These are phyloP conservation scores for Hippocampus kuda DNA, from an alignment of 2,797 vertebrate species.

Conservation along the genomic window DNA sequence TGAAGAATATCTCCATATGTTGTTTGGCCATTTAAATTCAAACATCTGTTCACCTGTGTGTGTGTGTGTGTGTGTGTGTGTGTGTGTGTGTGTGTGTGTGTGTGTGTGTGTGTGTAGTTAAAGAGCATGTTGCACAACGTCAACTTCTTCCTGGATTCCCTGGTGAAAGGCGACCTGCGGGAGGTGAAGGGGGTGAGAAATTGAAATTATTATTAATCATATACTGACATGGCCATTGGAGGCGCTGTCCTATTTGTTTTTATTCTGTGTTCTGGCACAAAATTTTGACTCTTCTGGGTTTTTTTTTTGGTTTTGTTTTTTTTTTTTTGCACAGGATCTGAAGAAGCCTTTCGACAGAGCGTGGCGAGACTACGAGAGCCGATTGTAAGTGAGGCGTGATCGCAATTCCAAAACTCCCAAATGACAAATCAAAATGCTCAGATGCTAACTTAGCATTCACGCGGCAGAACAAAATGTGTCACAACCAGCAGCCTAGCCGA, in stretches of 20 bases:
- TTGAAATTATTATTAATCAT: neutral
- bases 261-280: neutral
- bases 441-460: too few species aligned
- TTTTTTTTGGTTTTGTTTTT: neutral
- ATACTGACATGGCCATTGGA: neutral
- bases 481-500: too few species aligned
- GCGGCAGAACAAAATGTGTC: too few species aligned
- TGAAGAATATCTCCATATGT: too few species aligned
- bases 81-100: neutral
- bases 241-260: neutral
- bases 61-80: too few species aligned
- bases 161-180: slow-evolving; percentile 70
- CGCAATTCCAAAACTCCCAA: neutral
- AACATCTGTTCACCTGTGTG: neutral
- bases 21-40: too few species aligned
- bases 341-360: slow-evolving; percentile 53
- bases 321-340: slow-evolving; percentile 33
- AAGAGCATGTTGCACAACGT: slow-evolving; percentile 80
- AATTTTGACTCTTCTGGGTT: neutral
- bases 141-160: slow-evolving; percentile 75
- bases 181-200: slow-evolving; percentile 54
- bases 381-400: slow-evolving; percentile 40
- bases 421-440: too few species aligned
- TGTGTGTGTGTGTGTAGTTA: slow-evolving; percentile 50
- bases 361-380: slow-evolving; percentile 51